Conservation (phyloP, 2,797 vertebrate genomes). For the Crenuchus spilurus region DNA sequence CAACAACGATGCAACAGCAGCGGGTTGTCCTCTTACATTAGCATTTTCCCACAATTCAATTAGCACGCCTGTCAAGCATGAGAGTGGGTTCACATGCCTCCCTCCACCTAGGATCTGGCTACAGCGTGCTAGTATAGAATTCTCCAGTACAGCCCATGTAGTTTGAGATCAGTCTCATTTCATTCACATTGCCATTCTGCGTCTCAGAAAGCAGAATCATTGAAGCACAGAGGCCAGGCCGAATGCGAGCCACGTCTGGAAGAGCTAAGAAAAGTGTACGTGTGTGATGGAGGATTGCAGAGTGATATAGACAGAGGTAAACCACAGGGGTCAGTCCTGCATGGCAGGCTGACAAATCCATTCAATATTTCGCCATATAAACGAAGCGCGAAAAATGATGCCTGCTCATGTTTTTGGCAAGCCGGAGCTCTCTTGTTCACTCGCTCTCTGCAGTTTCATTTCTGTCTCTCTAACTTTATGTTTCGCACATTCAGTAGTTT, state of each 20-base stretch:
- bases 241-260: neutral
- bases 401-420: conserved; percentile 40
- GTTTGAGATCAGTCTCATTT: neutral
- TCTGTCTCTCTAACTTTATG: neutral
- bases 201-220: neutral
- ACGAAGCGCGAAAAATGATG: conserved; percentile 25
- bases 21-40: conserved; percentile 58
- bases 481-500: neutral
- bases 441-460: conserved; percentile 24
- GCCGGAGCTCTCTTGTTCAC: conserved; percentile 1
- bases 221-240: neutral
- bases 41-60: conserved; percentile 85
- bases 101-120: neutral
- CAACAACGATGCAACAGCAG: neutral
- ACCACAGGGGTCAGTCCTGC: conserved; percentile 44
- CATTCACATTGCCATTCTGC: conserved; percentile 51
- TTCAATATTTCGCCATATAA: conserved; percentile 46
- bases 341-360: conserved; percentile 44
- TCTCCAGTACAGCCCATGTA: neutral
- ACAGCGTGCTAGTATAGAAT: neutral
- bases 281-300: conserved; percentile 19
- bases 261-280: neutral
- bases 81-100: conserved; percentile 30
- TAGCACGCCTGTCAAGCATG: conserved; percentile 78
- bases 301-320: conserved; percentile 43